Base-by-base conservation (phyloP, 2,888 invertebrate species). In the Oasisia sp. region DNA sequence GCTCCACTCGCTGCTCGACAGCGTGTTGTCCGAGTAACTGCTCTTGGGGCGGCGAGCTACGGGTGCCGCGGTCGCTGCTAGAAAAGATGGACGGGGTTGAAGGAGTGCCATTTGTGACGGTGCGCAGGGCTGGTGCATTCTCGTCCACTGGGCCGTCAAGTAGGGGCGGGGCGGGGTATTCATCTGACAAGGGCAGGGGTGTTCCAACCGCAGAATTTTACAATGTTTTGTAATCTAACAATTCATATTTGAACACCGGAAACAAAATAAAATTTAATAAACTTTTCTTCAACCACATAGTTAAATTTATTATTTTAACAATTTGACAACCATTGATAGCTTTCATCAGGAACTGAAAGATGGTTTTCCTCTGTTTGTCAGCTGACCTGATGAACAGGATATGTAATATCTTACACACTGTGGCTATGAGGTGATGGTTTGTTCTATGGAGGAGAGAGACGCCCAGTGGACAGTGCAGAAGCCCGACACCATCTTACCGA, bases 1-100 rank as follows among this genome's bases (percentile, higher is more conserved):
- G 90, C 93, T 93, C 12, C 92, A 92, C 14, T 93, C 93, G n/a
- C 93, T 92, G 45, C 92, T 93, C 32, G 93, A 93, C 92, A 93
- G 32, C 32, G 93, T 92, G 50, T 92, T 89, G 38, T 93, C 93
- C 32, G 93, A 93, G 44, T 93, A 92, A 45, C 93, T 93, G 92
- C 93, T 93, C 91, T 93, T 91, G 50, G 92, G 92, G 32, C 93
- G 93, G 9, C 91, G 74, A 19, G 74, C 74, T 74, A 74, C 27
- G 19, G 74, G 74, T 27, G 74, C 74, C 19, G 74, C 27, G 74
- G 74, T 74, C 27, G 74, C 74, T 74, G 74, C 74, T 74, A 74
- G 74, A 74, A 74, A 74, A 74, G 74, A 74, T 74, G 74, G 74
- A n/a, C 7, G 74, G 58, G 74, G 27, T 19, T 74, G 19, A n/a